Conservation (phyloP, 1,140 invertebrate genomes). For the Drosophila novamexicana region DNA sequence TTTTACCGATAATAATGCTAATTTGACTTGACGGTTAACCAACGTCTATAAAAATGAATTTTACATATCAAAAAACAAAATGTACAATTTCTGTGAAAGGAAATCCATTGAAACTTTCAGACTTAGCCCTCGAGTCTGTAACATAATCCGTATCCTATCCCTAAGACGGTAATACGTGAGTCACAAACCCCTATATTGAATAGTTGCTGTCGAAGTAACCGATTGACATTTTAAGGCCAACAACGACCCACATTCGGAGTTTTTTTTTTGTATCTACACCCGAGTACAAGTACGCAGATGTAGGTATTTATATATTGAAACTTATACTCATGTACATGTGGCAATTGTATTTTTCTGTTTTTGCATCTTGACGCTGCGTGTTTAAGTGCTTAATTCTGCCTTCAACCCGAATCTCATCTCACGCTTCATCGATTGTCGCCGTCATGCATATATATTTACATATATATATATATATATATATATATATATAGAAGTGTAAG, state of each 20-base stretch:
- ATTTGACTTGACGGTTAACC: background rate
- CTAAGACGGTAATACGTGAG: conserved; percentile 53
- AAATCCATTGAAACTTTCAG: background rate
- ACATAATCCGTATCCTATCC: background rate
- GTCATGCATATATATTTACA: conserved; percentile 1
- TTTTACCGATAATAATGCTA: conserved; percentile 13
- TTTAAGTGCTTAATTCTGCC: conserved; percentile 57
- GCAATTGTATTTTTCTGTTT: conserved; percentile 23
- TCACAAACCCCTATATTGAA: conserved; percentile 8
- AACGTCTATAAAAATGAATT: background rate
- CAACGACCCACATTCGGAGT: conserved; percentile 52
- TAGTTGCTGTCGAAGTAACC: conserved; percentile 45
- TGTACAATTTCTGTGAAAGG: background rate
- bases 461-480: background rate
- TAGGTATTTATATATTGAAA: background rate
- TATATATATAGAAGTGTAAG: background rate
- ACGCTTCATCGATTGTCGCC: conserved; percentile 48
- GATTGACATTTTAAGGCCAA: conserved; percentile 67
- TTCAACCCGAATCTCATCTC: conserved; percentile 28
- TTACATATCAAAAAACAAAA: background rate
- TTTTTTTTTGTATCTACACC: conserved; percentile 33
- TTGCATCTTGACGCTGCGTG: conserved; percentile 59
- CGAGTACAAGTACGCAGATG: conserved; percentile 10
- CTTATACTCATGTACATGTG: background rate
- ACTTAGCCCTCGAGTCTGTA: background rate